Percentiles rank a stretch among this genome's conserved stretches.
Evolutionary conservation across 1,140 invertebrate species (phyloP).

Genomic region (Teleogryllus occipitalis): DNA sequence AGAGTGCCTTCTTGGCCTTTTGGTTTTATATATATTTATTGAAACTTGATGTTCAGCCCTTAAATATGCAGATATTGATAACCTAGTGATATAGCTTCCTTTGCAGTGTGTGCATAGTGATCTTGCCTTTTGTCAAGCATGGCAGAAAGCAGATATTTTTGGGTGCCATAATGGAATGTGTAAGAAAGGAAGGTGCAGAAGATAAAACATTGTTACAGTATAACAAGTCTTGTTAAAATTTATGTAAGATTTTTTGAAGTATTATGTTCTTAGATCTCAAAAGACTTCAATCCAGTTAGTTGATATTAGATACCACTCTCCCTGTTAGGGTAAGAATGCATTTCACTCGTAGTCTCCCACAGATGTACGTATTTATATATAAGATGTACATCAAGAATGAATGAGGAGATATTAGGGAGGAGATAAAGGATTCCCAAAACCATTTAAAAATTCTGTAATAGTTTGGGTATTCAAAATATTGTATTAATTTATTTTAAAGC

Average conservation of each 20-base stretch:
- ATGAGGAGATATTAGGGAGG: not conserved
- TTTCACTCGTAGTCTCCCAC: not conserved
- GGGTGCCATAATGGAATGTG: slow-evolving; percentile 14
- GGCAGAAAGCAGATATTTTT: not conserved
- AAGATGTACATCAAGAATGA: not conserved
- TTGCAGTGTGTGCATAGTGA: slow-evolving; percentile 1
- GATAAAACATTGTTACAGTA: slow-evolving; percentile 5
- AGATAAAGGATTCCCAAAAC: not conserved
- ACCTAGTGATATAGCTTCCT: not conserved
- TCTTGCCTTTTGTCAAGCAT: slow-evolving; percentile 1
- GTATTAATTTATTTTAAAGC: not conserved
- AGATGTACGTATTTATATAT: not conserved
- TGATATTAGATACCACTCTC: not conserved
- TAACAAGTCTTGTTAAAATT: slow-evolving; percentile 3
- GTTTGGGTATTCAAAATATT: not conserved
- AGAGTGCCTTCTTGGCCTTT: slow-evolving; percentile 3
- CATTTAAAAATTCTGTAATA: not conserved
- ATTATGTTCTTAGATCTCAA: slow-evolving; percentile 21
- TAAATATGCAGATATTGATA: not conserved
- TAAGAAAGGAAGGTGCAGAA: slow-evolving; percentile 1
- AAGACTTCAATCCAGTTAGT: not conserved
- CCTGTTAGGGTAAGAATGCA: not conserved
- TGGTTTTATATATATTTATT: slow-evolving; percentile 2
- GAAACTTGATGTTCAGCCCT: not conserved
- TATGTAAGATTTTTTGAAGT: slow-evolving; percentile 16